A percentile compares a stretch with the other conserved stretches of the same genome.
These are phyloP conservation scores for Petrophora chlorosata DNA, from an alignment of 2,888 invertebrate genomes.

Conservation along the genomic window DNA sequence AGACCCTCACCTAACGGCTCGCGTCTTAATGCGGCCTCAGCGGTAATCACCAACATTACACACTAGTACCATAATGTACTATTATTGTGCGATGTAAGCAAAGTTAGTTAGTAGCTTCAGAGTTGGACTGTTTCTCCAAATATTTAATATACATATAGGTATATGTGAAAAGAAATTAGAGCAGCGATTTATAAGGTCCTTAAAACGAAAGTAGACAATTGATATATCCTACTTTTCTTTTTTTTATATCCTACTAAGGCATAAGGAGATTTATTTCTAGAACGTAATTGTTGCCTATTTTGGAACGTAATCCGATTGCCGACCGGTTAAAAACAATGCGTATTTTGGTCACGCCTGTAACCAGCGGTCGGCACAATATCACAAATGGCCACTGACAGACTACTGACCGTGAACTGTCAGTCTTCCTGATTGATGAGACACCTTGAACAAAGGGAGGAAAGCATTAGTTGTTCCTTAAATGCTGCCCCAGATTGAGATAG, in stretches of 20 bases:
- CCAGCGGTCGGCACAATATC: slow-evolving; percentile 36
- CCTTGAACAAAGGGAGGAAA: slow-evolving; percentile 46
- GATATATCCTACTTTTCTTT: neutral
- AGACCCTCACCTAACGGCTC: too few species aligned
- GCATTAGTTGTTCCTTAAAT: slow-evolving; percentile 27
- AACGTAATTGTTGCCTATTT: slow-evolving; percentile 18
- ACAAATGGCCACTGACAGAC: slow-evolving; percentile 43
- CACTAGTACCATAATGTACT: too few species aligned
- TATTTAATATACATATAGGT: too few species aligned
- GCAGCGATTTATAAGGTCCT: neutral
- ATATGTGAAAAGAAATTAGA: too few species aligned
- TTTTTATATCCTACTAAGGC: neutral
- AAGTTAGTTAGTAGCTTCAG: too few species aligned
- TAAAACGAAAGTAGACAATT: neutral
- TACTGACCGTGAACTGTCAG: slow-evolving; percentile 48
- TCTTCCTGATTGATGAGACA: slow-evolving; percentile 54
- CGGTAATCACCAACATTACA: too few species aligned
- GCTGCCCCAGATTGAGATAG: slow-evolving; percentile 7
- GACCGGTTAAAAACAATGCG: slow-evolving; percentile 32
- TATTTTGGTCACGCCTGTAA: slow-evolving; percentile 48
- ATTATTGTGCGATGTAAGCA: too few species aligned
- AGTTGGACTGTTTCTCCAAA: too few species aligned
- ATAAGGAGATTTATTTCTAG: slow-evolving; percentile 6
- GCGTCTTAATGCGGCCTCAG: too few species aligned
- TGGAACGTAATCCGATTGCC: slow-evolving; percentile 27